A percentile compares a stretch with the other conserved stretches of the same genome.
These are phyloP conservation scores for Therioaphis trifolii DNA, from an alignment of 2,888 invertebrate genomes.

Conservation along the genomic window DNA sequence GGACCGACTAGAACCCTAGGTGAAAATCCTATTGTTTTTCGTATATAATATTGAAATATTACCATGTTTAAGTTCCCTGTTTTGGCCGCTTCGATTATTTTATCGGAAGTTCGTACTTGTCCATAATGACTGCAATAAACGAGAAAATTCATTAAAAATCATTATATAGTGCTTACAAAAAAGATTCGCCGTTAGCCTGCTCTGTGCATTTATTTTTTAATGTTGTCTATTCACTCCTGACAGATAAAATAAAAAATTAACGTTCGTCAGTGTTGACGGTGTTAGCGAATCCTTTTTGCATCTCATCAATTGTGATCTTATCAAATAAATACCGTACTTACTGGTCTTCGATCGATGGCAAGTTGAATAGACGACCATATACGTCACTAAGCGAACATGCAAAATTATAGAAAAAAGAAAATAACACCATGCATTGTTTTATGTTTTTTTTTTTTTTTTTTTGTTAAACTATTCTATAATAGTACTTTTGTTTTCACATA, in stretches of 20 bases:
- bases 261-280: too few species aligned
- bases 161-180: not conserved
- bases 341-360: conserved; percentile 38
- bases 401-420: conserved; percentile 33
- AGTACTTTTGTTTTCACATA: conserved; percentile 40
- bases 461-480: not conserved
- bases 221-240: too few species aligned
- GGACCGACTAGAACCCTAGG: too few species aligned
- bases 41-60: conserved; percentile 67
- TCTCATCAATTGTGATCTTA: not conserved
- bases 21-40: not conserved
- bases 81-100: conserved; percentile 85
- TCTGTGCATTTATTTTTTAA: too few species aligned
- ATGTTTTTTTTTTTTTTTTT: too few species aligned
- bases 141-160: not conserved
- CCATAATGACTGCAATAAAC: conserved; percentile 69
- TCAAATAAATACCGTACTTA: conserved; percentile 27
- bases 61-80: conserved; percentile 83
- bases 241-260: too few species aligned
- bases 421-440: conserved; percentile 22
- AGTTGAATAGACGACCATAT: conserved; percentile 45
- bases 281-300: conserved; percentile 33
- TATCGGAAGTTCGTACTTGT: conserved; percentile 84
- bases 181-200: conserved; percentile 1
- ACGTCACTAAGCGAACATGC: conserved; percentile 53